Evolutionary conservation across 2,797 vertebrate genomes (phyloP), one percentile per base, ranked within the genome.

Genomic region (Galaxias olidus): DNA sequence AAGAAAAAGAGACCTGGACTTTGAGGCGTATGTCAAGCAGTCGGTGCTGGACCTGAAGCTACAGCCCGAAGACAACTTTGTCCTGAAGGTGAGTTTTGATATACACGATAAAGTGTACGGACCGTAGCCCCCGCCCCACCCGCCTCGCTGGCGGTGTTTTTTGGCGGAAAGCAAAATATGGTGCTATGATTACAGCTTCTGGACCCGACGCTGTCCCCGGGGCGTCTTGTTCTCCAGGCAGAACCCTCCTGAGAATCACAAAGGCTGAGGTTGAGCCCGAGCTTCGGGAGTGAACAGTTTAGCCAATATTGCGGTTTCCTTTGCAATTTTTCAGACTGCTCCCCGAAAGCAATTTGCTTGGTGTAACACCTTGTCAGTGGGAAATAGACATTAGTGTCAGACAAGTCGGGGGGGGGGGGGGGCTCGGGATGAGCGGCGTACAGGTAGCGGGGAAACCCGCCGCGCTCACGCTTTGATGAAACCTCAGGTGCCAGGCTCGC

Each of bases 61-160:
- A 56, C 98, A 98, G 72, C 92, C 97, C 0, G 97, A 98, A 76
- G 97, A 99, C 71, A 96, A 93, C 86, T 98, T 99, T 76, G 86
- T 98, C 41, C 92, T 99, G 18, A 99, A 98, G 92, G 97, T 93
- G 83, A 81, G 76, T 14, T 1, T 7, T 1, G 19, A 57, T 57
- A 12, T 9, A 30, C 30, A 3, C 30, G 30, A 30, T 30, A 30
- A 30, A 30, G 30, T 30, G 30, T 30, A 30, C 30, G 3, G 2
- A 30, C 30, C 6, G 30, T 30, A 30, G 30, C 30, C 30, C 6
- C 30, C 3, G 6, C 30, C 30, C 30, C 3, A 30, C 30, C 30
- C 30, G 6, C 30, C 30, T 30, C 30, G 6, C 30, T 6, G 30
- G 6, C 6, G 30, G 30, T 2, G 30, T 30, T 30, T 30, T n/a